Base-by-base conservation (phyloP, 2,888 invertebrate species). In the Apantesis nais region DNA sequence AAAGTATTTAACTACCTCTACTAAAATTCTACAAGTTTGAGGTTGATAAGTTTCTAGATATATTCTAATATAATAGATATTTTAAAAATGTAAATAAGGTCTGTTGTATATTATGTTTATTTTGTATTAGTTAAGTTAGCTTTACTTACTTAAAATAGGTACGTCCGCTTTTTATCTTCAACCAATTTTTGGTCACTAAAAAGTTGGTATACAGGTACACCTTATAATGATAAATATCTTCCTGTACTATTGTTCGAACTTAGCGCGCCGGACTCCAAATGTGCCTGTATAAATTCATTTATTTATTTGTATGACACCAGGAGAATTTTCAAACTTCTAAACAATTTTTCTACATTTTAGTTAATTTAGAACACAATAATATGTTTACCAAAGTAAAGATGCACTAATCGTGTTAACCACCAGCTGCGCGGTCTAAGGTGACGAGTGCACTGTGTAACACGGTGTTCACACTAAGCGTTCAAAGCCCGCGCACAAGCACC, bases 391-490 rank as follows among this genome's bases (percentile, higher is more conserved):
- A 81, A 75, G 72, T 78, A 68, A 68, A 66, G 74, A 78, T 76
- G 79, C 68, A 68, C 74, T 66, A 72, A 37, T 75, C 69, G 73
- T 83, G 82, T 82, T 80, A 77, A 84, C 83, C 87, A 85, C 85
- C 82, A 83, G 84, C 84, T 85, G 77, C 84, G 85, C 86, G 87
- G 85, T 80, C 80, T 79, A 80, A 75, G 78, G 75, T 75, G 80
- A 78, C 85, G 82, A 78, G 80, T 84, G 84, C 84, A 86, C 86
- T 85, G 80, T 75, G 78, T 72, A 78, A 71, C 77, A 73, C 83
- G 79, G 74, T 81, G 83, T 76, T 72, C 76, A 75, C 84, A 81
- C 83, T 78, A 80, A 79, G 78, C 68, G 77, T 37, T 73, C 76
- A 65, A 79, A 78, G 80, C 78, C 78, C 75, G 82, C 82, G 79